A percentile compares a stretch with the other conserved stretches of the same genome.
Evolutionary conservation across 2,888 invertebrate genomes (phyloP).

Genomic region (Pyrrhosoma nymphula): DNA sequence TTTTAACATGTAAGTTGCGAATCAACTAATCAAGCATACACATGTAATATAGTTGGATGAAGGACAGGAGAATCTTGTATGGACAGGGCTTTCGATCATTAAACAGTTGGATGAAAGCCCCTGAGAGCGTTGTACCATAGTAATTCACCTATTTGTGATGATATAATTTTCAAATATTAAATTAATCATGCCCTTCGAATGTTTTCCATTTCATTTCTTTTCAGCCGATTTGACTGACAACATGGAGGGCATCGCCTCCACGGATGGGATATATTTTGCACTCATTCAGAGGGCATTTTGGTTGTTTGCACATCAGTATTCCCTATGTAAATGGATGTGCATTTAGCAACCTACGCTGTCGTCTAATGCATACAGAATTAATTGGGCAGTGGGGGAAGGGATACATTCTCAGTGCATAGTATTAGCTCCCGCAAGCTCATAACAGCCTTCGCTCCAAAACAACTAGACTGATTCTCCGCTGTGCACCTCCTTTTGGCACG

Average conservation of each 20-base stretch:
- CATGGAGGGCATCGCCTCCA: neutral
- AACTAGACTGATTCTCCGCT: neutral
- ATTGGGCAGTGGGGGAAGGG: no score
- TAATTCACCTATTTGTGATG: no score
- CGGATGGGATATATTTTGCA: neutral
- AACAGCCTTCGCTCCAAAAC: neutral
- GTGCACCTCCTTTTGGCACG: neutral
- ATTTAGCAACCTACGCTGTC: neutral
- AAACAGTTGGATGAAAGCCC: no score
- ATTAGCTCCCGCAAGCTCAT: neutral
- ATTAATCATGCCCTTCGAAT: no score
- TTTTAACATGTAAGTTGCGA: no score
- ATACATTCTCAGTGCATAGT: no score
- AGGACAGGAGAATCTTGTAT: no score
- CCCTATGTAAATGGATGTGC: neutral
- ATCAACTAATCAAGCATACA: no score
- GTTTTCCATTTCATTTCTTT: neutral
- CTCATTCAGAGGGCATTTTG: neutral
- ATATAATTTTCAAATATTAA: no score
- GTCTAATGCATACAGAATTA: neutral
- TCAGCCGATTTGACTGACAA: neutral
- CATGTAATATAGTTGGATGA: no score
- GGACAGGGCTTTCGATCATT: no score
- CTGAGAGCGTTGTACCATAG: no score
- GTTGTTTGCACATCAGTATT: neutral